A percentile compares a stretch with the other conserved stretches of the same genome.
Conservation (phyloP, 2,113 vertebrate species). For the Tichodroma muraria region DNA sequence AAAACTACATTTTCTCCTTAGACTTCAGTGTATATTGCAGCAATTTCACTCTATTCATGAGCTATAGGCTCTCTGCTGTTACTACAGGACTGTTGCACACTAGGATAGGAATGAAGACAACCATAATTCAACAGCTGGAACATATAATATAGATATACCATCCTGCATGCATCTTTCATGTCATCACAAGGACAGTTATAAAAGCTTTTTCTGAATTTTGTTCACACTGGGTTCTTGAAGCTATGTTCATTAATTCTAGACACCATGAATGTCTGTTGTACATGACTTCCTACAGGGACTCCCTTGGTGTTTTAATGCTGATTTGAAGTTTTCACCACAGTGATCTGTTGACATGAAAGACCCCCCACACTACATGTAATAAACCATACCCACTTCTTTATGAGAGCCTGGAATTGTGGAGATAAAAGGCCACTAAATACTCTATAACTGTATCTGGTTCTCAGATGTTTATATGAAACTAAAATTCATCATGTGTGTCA, state of each 20-base stretch:
- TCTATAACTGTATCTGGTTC: background rate
- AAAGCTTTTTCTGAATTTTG: background rate
- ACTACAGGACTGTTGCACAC: background rate
- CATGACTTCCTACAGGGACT: background rate
- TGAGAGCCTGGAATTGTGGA: background rate
- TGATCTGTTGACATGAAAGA: background rate
- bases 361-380: background rate
- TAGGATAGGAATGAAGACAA: background rate
- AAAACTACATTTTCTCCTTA: background rate
- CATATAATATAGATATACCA: background rate
- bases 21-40: background rate
- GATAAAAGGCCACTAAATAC: background rate
- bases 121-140: background rate
- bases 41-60: background rate
- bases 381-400: background rate
- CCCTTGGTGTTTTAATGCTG: background rate
- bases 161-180: background rate
- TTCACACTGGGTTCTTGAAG: background rate
- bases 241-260: background rate
- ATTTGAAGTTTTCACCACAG: background rate
- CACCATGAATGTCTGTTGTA: background rate
- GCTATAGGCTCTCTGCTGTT: background rate
- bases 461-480: background rate
- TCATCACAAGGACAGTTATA: background rate
- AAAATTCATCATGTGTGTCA: background rate